Evolutionary conservation across 1,140 invertebrate species (phyloP).

Genomic region (Araneus ventricosus): DNA sequence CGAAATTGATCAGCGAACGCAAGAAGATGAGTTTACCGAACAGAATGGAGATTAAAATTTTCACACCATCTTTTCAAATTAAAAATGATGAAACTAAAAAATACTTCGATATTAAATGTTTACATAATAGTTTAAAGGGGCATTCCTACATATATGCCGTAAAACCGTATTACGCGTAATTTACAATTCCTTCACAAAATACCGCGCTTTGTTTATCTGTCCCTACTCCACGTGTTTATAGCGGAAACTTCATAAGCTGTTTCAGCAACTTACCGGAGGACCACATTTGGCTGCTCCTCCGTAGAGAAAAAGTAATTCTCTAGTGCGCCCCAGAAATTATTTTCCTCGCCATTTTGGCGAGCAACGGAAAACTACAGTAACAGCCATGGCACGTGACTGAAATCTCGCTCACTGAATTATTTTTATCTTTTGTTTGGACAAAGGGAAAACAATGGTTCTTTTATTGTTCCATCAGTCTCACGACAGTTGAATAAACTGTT

Average conservation of each 20-base stretch:
- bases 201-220: slow-evolving; percentile 36
- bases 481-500: too few species aligned
- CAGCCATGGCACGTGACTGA: too few species aligned
- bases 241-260: slow-evolving; percentile 32
- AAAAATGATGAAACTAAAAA: too few species aligned
- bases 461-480: too few species aligned
- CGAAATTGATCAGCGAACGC: too few species aligned
- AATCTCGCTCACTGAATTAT: background rate
- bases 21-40: too few species aligned
- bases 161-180: background rate
- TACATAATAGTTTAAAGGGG: too few species aligned
- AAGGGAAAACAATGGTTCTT: background rate
- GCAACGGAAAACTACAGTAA: background rate
- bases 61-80: too few species aligned
- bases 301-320: background rate
- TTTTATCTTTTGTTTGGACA: background rate
- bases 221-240: slow-evolving; percentile 42
- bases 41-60: too few species aligned
- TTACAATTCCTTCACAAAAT: background rate
- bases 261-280: background rate
- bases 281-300: slow-evolving; percentile 14
- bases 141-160: too few species aligned
- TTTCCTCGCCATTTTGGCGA: background rate
- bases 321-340: background rate
- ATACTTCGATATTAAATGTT: too few species aligned